These are phyloP conservation scores for Mus caroli DNA, from an alignment of 2,797 vertebrate genomes.

Conservation along the genomic window DNA sequence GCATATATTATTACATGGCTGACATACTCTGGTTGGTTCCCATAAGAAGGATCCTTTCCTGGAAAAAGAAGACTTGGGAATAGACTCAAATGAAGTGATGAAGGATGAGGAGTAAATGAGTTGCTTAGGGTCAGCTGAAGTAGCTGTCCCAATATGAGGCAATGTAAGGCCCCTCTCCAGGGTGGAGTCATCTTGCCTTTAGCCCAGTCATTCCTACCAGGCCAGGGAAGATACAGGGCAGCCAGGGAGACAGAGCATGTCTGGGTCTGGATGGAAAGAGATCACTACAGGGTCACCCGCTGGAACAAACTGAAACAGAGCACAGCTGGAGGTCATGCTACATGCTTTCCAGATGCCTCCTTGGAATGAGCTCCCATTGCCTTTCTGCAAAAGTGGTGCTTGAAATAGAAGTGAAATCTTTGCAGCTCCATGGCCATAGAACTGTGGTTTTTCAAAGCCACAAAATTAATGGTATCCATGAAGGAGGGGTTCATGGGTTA, in stretches of 20 bases:
- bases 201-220: slow-evolving; percentile 70
- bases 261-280: slow-evolving; percentile 76
- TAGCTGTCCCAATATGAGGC: background rate
- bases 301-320: slow-evolving; percentile 87
- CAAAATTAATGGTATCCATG: fast-evolving
- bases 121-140: background rate
- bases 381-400: slow-evolving; percentile 57
- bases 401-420: slow-evolving; percentile 58
- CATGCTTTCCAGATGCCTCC: slow-evolving; percentile 87
- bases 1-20: background rate
- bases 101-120: background rate
- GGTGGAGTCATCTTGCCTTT: slow-evolving; percentile 71
- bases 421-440: background rate
- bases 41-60: background rate
- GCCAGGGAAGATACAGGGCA: slow-evolving; percentile 75
- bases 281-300: slow-evolving; percentile 82
- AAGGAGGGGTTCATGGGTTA: background rate
- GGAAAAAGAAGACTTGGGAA: background rate
- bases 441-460: background rate
- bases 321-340: slow-evolving; percentile 81
- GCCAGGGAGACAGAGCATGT: slow-evolving; percentile 76
- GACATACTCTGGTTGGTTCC: background rate
- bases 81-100: background rate
- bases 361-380: slow-evolving; percentile 69
- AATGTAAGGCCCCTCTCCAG: slow-evolving; percentile 17